These are phyloP conservation scores for Andrena minutula DNA, from an alignment of 2,888 invertebrate species.

Conservation along the genomic window DNA sequence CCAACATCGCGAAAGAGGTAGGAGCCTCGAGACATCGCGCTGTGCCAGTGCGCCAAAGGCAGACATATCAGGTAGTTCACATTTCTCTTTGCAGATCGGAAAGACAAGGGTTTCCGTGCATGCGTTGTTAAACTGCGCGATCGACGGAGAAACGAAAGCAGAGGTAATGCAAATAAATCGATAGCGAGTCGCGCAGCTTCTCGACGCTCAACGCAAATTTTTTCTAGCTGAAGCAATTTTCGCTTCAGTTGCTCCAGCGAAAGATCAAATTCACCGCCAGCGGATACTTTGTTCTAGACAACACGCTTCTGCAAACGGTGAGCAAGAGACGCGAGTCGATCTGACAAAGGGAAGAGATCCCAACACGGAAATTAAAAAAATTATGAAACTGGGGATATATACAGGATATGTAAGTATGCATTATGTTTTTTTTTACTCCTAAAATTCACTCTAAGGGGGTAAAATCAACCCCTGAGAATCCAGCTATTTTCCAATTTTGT, in stretches of 20 bases:
- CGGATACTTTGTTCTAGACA: conserved; percentile 77
- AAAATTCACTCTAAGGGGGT: too few species aligned
- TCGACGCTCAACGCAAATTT: conserved; percentile 23
- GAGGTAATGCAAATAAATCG: conserved; percentile 49
- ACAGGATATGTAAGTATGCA: too few species aligned
- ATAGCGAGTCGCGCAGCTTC: neutral
- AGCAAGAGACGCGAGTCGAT: conserved; percentile 37
- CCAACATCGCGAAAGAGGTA: conserved; percentile 55
- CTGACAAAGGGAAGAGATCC: too few species aligned
- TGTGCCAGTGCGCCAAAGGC: neutral
- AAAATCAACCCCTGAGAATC: too few species aligned
- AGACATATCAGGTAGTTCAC: neutral
- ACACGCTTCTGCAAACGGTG: conserved; percentile 77
- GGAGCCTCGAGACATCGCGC: neutral
- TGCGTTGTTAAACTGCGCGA: conserved; percentile 33
- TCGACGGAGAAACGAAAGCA: conserved; percentile 34
- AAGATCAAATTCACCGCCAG: conserved; percentile 76
- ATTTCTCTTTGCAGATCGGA: conserved; percentile 49
- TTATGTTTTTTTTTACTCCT: too few species aligned
- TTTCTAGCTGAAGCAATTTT: conserved; percentile 77
- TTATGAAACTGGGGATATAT: too few species aligned
- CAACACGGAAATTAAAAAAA: too few species aligned
- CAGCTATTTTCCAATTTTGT: too few species aligned
- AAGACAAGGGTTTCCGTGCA: conserved; percentile 48
- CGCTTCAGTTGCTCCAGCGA: conserved; percentile 76